Base-by-base conservation (phyloP, 2,113 vertebrate species). In the Bothrops jararaca region DNA sequence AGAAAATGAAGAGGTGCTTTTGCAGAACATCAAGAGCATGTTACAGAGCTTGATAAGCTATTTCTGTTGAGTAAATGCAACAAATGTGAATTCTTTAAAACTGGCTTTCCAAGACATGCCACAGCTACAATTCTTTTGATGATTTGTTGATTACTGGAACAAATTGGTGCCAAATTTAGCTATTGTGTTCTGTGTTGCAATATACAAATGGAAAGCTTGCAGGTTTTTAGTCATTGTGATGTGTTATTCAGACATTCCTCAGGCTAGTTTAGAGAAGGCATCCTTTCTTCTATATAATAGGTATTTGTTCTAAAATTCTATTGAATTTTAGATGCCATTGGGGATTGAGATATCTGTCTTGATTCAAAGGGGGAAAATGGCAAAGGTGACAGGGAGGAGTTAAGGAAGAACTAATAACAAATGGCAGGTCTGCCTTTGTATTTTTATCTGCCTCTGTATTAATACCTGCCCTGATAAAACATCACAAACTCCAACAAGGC, bases 401-500 rank as follows among this genome's bases (percentile, higher is more conserved):
- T 80, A 80, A 80, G 34, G 74, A 42, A 80, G 34, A 42, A 80
- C 52, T 26, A 54, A n/a, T 56, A 45, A 29, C n/a, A 88, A 24
- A 50, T 26, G 23, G 18, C 74, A 53, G 58, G 15, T 39, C 50
- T 85, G 34, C 69, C 23, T 39, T 12, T 26, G n/a, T 45, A 34
- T 80, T 80, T 80, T 34, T 34, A 26, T n/a, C n/a, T 52, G 4
- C 53, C 48, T 88, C 24, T 34, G 52, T 24, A 92, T 7, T 88
- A 5, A 12, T 29, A 3, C 3, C 18, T 80, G 74, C 74, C 20
- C 85, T 34, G 0, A 80, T 80, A 34, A 80, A 15, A 74, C 91
- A 89, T 57, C 86, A 56, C 88, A 88, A 8, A 1, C n/a, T 85
- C 74, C 58, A 92, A 91, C 91, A 89, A 60, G 93, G 60, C n/a